These are phyloP conservation scores for Physocephala rufipes DNA, from an alignment of 2,888 invertebrate genomes.

Conservation along the genomic window DNA sequence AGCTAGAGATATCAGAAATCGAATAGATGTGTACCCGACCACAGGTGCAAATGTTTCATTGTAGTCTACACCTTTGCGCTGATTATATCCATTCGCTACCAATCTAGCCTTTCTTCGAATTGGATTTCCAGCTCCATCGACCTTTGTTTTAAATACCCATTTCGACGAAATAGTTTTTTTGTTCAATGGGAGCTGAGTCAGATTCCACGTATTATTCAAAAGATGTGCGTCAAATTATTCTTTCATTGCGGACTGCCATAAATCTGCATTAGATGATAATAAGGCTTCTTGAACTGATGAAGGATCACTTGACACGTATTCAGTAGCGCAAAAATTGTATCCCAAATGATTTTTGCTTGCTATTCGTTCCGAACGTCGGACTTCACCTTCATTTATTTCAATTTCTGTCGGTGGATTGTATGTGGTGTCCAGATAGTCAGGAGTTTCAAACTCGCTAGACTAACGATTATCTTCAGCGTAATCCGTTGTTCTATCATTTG, in stretches of 20 bases:
- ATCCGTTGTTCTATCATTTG: too few relatives aligned
- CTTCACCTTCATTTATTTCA: not conserved
- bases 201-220: not conserved
- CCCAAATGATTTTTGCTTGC: not conserved
- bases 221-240: not conserved
- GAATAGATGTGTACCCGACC: slow-evolving; percentile 21
- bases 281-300: slow-evolving; percentile 5
- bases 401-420: too few relatives aligned
- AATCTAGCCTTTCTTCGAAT: not conserved
- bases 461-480: too few relatives aligned
- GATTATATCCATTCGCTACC: slow-evolving; percentile 16
- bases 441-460: too few relatives aligned
- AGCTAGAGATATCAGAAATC: slow-evolving; percentile 18
- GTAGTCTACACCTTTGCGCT: slow-evolving; percentile 22
- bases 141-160: not conserved
- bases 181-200: not conserved
- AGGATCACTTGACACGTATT: not conserved
- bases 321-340: not conserved
- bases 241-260: not conserved
- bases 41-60: slow-evolving; percentile 17
- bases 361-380: too few relatives aligned
- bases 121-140: too few relatives aligned
- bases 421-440: too few relatives aligned
- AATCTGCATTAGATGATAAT: not conserved
- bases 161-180: not conserved